A percentile compares a stretch with the other conserved stretches of the same genome.
Evolutionary conservation across 2,113 vertebrate species (phyloP).

Genomic region (Cariama cristata): DNA sequence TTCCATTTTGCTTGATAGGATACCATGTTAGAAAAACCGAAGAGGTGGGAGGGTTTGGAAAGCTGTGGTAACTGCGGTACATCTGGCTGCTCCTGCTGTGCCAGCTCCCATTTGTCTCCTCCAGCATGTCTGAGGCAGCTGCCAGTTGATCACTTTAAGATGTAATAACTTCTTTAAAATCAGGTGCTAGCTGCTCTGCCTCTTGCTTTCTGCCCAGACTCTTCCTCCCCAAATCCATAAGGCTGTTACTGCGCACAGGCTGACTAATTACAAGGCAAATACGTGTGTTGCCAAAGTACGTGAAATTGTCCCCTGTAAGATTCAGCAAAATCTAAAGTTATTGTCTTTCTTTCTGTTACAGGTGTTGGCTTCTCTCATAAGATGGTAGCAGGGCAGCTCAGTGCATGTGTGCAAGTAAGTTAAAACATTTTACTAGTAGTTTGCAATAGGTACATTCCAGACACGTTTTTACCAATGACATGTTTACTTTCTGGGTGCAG

Average conservation of each 20-base stretch:
- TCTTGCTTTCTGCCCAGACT: not conserved
- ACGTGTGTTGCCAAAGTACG: not conserved
- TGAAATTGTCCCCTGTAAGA: not conserved
- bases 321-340: not conserved
- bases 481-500: not conserved
- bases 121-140: not conserved
- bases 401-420: accelerated
- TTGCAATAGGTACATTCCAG: not conserved
- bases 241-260: not conserved
- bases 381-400: not conserved
- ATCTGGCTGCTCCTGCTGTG: not conserved
- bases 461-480: not conserved
- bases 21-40: not conserved
- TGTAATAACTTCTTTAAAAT: not conserved
- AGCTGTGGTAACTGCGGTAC: not conserved
- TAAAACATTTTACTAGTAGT: not conserved
- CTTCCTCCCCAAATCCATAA: not conserved
- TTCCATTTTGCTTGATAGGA: not conserved
- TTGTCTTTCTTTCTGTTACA: not conserved
- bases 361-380: not conserved
- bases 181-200: not conserved
- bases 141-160: not conserved
- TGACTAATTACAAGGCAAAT: not conserved
- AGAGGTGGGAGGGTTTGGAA: not conserved
- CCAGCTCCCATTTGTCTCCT: not conserved